Conservation (phyloP, 2,888 invertebrate species). For the Drosophila diplacantha region DNA sequence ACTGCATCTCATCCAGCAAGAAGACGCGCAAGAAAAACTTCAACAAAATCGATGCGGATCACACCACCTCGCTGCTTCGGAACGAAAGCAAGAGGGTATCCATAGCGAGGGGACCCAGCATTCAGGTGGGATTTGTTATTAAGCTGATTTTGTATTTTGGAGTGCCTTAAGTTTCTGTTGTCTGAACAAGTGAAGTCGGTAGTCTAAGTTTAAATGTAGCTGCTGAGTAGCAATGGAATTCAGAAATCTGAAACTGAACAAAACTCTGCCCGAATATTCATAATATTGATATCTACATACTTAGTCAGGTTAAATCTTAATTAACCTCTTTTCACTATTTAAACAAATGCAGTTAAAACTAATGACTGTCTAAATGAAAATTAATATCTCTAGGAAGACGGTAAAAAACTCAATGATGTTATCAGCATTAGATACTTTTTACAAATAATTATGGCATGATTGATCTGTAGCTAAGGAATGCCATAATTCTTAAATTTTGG, state of each 20-base stretch:
- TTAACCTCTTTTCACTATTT: neutral
- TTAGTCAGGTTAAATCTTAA: neutral
- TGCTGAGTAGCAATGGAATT: too few relatives aligned
- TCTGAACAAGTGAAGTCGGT: neutral
- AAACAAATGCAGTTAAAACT: neutral
- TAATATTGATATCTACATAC: neutral
- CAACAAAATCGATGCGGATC: slow-evolving; percentile 78
- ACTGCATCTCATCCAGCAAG: slow-evolving; percentile 84
- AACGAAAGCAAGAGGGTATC: slow-evolving; percentile 78
- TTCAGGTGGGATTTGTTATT: slow-evolving; percentile 67
- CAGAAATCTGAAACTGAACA: neutral
- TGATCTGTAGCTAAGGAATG: neutral
- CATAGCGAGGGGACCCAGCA: slow-evolving; percentile 75
- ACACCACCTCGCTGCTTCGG: slow-evolving; percentile 77
- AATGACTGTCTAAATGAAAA: neutral
- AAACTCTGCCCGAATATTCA: neutral
- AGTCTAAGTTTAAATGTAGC: neutral
- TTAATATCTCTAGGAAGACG: neutral
- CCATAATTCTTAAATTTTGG: neutral
- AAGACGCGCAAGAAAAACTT: slow-evolving; percentile 81
- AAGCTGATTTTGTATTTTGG: neutral
- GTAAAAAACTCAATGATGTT: neutral
- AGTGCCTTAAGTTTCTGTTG: too few relatives aligned
- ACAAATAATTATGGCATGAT: neutral
- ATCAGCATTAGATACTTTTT: neutral